phyloP scores from a whole-genome alignment of 2,113 vertebrate genomes.

The Leuciscus idus region DNA sequence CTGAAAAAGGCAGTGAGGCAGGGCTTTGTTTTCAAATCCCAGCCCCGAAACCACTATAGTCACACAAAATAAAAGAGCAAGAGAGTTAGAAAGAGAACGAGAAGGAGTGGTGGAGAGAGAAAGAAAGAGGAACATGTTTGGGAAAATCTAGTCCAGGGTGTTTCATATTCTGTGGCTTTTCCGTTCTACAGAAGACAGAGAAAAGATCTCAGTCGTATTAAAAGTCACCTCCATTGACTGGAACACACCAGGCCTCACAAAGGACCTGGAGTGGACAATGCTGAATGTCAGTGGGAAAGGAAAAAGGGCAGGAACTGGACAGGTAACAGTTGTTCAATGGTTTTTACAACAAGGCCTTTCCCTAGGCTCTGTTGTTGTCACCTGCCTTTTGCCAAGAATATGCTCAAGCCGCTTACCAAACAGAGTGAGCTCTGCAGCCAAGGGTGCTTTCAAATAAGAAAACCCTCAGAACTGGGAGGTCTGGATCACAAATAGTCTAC shows the following conservation, averaged over 20 bases:
- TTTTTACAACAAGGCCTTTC: slow-evolving; percentile 39
- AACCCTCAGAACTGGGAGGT: background rate
- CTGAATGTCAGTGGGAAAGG: slow-evolving; percentile 31
- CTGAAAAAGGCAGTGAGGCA: slow-evolving; percentile 26
- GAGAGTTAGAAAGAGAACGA: background rate
- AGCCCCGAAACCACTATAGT: slow-evolving; percentile 27
- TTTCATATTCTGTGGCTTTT: slow-evolving; percentile 28
- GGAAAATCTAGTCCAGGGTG: background rate
- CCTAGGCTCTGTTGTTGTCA: slow-evolving; percentile 29
- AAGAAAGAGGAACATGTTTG: background rate
- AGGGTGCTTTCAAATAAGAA: background rate
- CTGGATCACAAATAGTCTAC: background rate
- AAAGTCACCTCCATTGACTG: slow-evolving; percentile 32
- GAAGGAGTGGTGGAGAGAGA: background rate
- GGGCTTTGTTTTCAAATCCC: slow-evolving; percentile 30
- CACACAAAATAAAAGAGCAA: slow-evolving; percentile 25
- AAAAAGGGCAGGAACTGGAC: slow-evolving; percentile 47
- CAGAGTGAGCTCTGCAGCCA: background rate
- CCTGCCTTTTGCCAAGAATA: slow-evolving; percentile 33
- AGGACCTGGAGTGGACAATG: slow-evolving; percentile 32
- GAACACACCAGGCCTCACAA: slow-evolving; percentile 24
- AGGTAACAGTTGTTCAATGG: slow-evolving; percentile 38
- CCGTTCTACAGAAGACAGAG: slow-evolving; percentile 17
- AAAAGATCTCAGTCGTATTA: slow-evolving; percentile 26
- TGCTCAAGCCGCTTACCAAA: background rate